Evolutionary conservation across 2,888 invertebrate species (phyloP), one percentile per base, ranked within the genome.

Genomic region (Orthosia incerta): DNA sequence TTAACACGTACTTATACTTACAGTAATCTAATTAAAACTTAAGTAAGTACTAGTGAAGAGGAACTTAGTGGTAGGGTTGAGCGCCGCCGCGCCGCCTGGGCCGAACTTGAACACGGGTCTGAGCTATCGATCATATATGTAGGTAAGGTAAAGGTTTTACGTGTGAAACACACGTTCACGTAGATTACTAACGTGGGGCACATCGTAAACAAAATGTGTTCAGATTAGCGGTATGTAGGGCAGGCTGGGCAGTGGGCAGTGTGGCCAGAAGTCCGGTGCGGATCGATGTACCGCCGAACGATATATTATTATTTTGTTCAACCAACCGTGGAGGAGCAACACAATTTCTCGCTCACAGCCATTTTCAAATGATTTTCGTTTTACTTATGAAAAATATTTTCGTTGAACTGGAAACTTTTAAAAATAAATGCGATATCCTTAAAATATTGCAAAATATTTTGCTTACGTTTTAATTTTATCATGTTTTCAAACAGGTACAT

Each of bases 221-320:
- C 71, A 75, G 80, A 80, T 81, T 76, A 80, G 74, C 79, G 77
- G 78, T 84, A 88, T 87, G 87, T 86, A 84, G 88, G 86, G 83
- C 77, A 70, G n/a, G 48, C 53, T 48, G 70, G 67, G 23, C 23
- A 75, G 51, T 51, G 51, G 45, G 61, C n/a, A 61, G n/a, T 16
- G 53, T 18, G 53, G 48, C 18, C 46, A 71, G 61, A 16, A 62
- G 82, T 60, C 71, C 77, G 82, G 63, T 20, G 60, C 60, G 76
- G 79, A 71, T 82, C 86, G 75, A 87, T 87, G 76, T 80, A 80
- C 87, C 80, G 79, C 86, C 87, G 86, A 86, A 88, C 90, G 86
- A 92, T 89, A 91, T 90, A 90, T 92, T 93, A 93, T 92, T 92
- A 93, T 92, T 92, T 93, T 91, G 91, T 86, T 86, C 91, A 82